These are phyloP conservation scores for Cydia fagiglandana DNA, from an alignment of 1,140 invertebrate species.

Conservation along the genomic window DNA sequence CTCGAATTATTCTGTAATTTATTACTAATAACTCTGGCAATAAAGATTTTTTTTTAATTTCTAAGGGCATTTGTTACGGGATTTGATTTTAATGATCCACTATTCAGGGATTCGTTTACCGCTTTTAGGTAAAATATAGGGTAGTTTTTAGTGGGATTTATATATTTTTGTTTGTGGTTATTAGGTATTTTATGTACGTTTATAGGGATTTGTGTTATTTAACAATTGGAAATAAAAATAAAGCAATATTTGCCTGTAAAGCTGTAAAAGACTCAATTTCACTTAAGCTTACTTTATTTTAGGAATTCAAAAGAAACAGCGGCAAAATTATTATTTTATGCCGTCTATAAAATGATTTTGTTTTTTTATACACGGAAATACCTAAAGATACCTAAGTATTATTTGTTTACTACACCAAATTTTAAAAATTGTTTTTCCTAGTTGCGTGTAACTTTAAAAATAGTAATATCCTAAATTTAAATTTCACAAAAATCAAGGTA, in stretches of 20 bases:
- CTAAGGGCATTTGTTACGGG: constrained; percentile 56
- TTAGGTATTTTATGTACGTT: background rate
- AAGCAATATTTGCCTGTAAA: too few relatives aligned
- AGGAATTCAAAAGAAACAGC: background rate
- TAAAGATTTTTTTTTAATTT: constrained; percentile 43
- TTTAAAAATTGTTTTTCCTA: too few relatives aligned
- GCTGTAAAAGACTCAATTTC: too few relatives aligned
- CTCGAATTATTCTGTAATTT: constrained; percentile 74
- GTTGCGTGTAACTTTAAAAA: too few relatives aligned
- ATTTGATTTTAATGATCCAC: constrained; percentile 67
- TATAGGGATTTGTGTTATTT: background rate
- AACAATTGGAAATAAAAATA: background rate
- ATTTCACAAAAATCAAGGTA: too few relatives aligned
- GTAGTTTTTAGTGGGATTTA: constrained; percentile 48
- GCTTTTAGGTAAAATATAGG: constrained; percentile 43
- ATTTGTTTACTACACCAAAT: too few relatives aligned
- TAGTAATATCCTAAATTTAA: too few relatives aligned
- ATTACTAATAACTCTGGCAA: constrained; percentile 71
- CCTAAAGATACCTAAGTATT: too few relatives aligned
- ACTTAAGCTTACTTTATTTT: too few relatives aligned
- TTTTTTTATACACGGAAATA: too few relatives aligned
- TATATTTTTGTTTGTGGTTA: background rate
- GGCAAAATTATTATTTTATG: background rate
- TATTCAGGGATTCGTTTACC: constrained; percentile 36
- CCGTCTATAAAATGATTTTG: too few relatives aligned